Base-by-base conservation (phyloP, 2,113 vertebrate genomes). In the Tringa solitaria region DNA sequence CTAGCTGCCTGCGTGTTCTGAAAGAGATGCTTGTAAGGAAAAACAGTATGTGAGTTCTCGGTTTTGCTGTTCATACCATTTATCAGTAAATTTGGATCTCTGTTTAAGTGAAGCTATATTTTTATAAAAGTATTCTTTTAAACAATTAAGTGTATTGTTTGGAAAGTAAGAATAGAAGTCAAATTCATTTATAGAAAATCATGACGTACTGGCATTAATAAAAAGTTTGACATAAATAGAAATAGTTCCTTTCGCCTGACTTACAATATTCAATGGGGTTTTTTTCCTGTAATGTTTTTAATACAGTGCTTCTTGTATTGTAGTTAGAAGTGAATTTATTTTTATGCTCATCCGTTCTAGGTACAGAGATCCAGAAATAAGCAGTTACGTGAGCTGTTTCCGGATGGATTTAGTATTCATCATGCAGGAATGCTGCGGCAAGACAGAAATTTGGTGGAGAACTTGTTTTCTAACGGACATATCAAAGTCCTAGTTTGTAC, bases 281-380 rank as follows among this genome's bases (percentile, higher is more conserved):
- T 33, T 86, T 84, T 72, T 14, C 15, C 17, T 51, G 8, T 60
- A 7, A 7, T 48, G 53, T 92, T 88, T 89, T 80, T 13, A 61
- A 33, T 50, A 14, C 20, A 30, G 1, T 57, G 21, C 33, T 89
- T 69, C 43, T 68, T 87, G 26, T 81, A 27, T 37, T 51, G 28
- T 78, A 84, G 68, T 76, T 90, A 50, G 46, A 83, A 79, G 26
- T 85, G 3, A 67, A 74, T 91, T 69, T 30, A 67, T 33, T 89
- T 74, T 91, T 60, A 51, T 50, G 39, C 70, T 96, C 95, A 10
- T 93, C 87, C 77, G 27, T 70, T 90, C 12, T 94, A 99, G 99
- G 98, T 99, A 22, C 99, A 99, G 95, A 99, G 98, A 96, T 99
- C 99, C 93, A 99, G 99, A 97, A 99, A 99, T 97, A 99, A 99